Evolutionary conservation across 2,113 vertebrate genomes (phyloP).

Genomic region (Brachypodius melanocephalos): DNA sequence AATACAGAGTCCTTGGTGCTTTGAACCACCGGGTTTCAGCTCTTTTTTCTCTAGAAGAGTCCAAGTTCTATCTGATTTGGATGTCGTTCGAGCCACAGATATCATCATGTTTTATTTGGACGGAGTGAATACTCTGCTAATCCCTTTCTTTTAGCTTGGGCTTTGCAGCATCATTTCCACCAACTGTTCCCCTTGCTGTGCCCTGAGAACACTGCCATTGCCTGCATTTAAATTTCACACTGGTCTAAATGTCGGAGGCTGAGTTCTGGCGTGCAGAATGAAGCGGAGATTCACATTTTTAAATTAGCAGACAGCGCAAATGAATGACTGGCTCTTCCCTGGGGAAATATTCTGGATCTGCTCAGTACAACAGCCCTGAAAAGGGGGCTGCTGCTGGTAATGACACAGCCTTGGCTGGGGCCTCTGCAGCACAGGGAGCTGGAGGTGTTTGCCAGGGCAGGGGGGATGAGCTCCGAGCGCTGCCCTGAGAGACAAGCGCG

Average conservation of each 20-base stretch:
- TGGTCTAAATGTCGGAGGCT: background rate
- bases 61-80: background rate
- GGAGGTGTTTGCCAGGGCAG: background rate
- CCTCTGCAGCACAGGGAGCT: background rate
- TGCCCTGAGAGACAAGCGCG: background rate
- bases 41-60: background rate
- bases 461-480: background rate
- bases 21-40: background rate
- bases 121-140: background rate
- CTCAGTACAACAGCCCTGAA: background rate
- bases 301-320: constrained; percentile 24
- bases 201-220: background rate
- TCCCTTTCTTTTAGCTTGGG: background rate
- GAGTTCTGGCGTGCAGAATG: background rate
- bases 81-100: background rate
- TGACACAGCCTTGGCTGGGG: background rate
- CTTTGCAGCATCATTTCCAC: background rate
- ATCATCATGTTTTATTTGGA: background rate
- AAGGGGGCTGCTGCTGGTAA: constrained; percentile 23
- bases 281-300: background rate
- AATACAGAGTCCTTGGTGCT: background rate
- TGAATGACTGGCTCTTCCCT: constrained; percentile 18
- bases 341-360: constrained; percentile 24
- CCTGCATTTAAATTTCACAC: constrained; percentile 10
- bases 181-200: background rate